Evolutionary conservation across 2,888 invertebrate genomes (phyloP), one percentile per base, ranked within the genome.

Genomic region (Tetheella fluctuosa): DNA sequence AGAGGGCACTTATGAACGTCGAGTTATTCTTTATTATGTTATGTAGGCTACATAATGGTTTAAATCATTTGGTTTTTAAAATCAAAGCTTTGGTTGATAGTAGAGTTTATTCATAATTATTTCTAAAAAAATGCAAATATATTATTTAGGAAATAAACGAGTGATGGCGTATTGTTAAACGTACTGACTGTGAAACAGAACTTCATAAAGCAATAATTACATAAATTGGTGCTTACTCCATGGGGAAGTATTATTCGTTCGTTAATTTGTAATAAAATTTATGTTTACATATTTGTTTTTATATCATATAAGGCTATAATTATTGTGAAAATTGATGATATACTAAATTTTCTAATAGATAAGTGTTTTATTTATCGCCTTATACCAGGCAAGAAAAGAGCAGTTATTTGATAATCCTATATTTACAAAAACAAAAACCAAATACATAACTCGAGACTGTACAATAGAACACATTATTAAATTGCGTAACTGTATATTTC

Each of bases 321-420:
- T 48, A 85, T 87, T 89, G 85, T 89, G 82, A 84, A 89, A 89
- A 86, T 84, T 86, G 81, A 83, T 80, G 77, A 88, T 84, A 88
- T 85, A 91, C 90, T 88, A 91, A 89, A 89, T 89, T 90, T 91
- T 91, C 83, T 90, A 90, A 88, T 89, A 82, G 62, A 76, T 59
- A 62, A 58, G 80, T 61, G 81, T 87, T 88, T 88, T 81, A 86
- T 86, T 88, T 80, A 25, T 57, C 20, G 48, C 48, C 17, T 42
- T 42, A 6, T 3, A 17, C 15, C n/a, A 42, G n/a, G 48, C 48
- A 8, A 8, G 8, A 20, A 20, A 17, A 48, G 0, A n/a, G n/a
- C n/a, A 17, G 4, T 17, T 8, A 0, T 20, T 48, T 48, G 17
- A 20, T 48, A 48, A 48, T 48, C 10, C 48, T 48, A 48, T 48